Percentiles rank a stretch among this genome's conserved stretches.
Conservation (phyloP, 2,888 invertebrate genomes). For the Synanthedon vespiformis region DNA sequence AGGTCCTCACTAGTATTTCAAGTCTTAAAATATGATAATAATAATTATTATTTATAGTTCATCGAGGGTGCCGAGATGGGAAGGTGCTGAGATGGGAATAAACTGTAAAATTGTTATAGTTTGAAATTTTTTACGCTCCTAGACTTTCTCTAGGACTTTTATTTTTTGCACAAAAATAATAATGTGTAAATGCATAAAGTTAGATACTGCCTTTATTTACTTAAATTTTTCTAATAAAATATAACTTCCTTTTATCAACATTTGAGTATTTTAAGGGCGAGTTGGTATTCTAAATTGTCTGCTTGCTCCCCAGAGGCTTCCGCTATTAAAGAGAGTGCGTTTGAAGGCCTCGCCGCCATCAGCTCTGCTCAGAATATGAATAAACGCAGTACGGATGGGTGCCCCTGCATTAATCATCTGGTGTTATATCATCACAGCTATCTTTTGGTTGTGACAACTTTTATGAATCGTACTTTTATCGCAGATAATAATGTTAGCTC, state of each 20-base stretch:
- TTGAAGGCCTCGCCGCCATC: constrained; percentile 15
- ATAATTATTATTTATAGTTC: too few relatives aligned
- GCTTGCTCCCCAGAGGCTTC: constrained; percentile 16
- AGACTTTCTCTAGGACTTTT: too few relatives aligned
- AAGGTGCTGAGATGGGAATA: too few relatives aligned
- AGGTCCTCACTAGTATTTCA: too few relatives aligned
- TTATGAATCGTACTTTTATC: constrained; percentile 2
- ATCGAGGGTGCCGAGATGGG: too few relatives aligned
- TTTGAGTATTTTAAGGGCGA: constrained; percentile 12
- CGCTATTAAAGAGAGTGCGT: constrained; percentile 35
- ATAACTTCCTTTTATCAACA: constrained; percentile 9
- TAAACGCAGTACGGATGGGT: constrained; percentile 23
- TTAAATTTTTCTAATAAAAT: constrained; percentile 11
- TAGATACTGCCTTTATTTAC: too few relatives aligned
- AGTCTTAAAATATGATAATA: too few relatives aligned
- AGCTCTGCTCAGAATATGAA: constrained; percentile 21
- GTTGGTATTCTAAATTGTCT: constrained; percentile 17
- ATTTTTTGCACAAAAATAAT: too few relatives aligned
- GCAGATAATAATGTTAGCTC: not conserved
- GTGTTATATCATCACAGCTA: constrained; percentile 3
- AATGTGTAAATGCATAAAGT: too few relatives aligned
- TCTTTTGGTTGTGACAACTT: constrained; percentile 6
- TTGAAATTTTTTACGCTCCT: too few relatives aligned
- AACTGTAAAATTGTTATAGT: too few relatives aligned
- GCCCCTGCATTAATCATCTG: constrained; percentile 27